Percentiles rank a stretch among this genome's conserved stretches.
These are phyloP conservation scores for Siderastrea radians DNA, from an alignment of 92 coral and sea anemone genomes.

Conservation along the genomic window DNA sequence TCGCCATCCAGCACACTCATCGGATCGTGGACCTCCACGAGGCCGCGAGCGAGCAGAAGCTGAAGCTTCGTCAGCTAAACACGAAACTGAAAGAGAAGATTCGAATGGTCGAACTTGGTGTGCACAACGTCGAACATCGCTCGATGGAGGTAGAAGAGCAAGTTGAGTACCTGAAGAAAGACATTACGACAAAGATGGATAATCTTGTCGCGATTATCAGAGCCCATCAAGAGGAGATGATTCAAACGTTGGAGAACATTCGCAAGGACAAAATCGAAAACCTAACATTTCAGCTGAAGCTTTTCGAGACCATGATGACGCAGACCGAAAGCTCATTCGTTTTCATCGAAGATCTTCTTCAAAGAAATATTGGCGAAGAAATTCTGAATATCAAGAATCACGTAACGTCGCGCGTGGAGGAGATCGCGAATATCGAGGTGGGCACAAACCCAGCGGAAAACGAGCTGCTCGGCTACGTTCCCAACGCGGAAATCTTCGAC, in stretches of 20 bases:
- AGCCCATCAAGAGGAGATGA: conserved; percentile 84
- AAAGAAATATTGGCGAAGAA: conserved; percentile 86
- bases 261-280: conserved; percentile 89
- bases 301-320: conserved; percentile 78
- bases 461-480: conserved; percentile 87
- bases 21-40: conserved; percentile 86
- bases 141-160: conserved; percentile 90
- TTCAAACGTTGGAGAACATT: conserved; percentile 80
- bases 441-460: conserved; percentile 94
- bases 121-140: conserved; percentile 84
- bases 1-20: conserved; percentile 92
- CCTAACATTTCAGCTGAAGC: conserved; percentile 79
- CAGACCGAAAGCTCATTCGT: conserved; percentile 80
- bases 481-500: conserved; percentile 66
- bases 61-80: conserved; percentile 78
- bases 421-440: conserved; percentile 68
- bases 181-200: conserved; percentile 86
- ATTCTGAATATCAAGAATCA: conserved; percentile 83
- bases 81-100: conserved; percentile 74
- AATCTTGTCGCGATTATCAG: conserved; percentile 73
- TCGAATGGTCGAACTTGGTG: conserved; percentile 77
- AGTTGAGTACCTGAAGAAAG: conserved; percentile 85
- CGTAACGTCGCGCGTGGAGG: conserved; percentile 76
- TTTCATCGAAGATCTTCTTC: conserved; percentile 82
- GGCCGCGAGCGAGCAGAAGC: conserved; percentile 88